These are phyloP conservation scores for Polylopha cassiicola DNA, from an alignment of 2,888 invertebrate genomes.

Conservation along the genomic window DNA sequence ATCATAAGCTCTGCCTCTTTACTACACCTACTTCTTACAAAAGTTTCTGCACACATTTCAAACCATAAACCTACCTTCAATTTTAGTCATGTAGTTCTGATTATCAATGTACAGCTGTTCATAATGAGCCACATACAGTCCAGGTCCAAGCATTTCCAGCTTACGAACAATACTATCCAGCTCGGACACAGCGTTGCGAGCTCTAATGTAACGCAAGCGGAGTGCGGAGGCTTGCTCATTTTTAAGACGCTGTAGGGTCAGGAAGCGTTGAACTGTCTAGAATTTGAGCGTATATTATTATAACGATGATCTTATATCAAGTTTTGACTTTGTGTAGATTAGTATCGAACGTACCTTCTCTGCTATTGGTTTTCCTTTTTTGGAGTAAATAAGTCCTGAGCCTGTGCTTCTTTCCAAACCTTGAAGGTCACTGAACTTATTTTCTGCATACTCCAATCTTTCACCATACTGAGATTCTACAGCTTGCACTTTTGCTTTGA, in stretches of 20 bases:
- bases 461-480: slow-evolving; percentile 44
- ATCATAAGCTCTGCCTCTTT: no score
- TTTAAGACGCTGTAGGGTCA: slow-evolving; percentile 58
- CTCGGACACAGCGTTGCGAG: slow-evolving; percentile 61
- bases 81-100: slow-evolving; percentile 59
- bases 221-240: slow-evolving; percentile 56
- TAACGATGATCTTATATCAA: not conserved
- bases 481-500: slow-evolving; percentile 49
- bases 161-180: slow-evolving; percentile 54
- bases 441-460: slow-evolving; percentile 43
- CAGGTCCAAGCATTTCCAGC: slow-evolving; percentile 62
- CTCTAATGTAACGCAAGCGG: slow-evolving; percentile 58
- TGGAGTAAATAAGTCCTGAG: slow-evolving; percentile 62
- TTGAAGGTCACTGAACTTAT: slow-evolving; percentile 55
- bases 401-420: slow-evolving; percentile 54
- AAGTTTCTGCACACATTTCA: not conserved
- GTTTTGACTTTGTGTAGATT: no score
- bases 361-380: slow-evolving; percentile 69
- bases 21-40: no score
- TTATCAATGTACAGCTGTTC: slow-evolving; percentile 63
- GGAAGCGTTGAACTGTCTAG: slow-evolving; percentile 57
- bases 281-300: not conserved
- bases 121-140: slow-evolving; percentile 63
- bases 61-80: slow-evolving; percentile 53
- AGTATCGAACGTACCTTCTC: slow-evolving; percentile 51